Evolutionary conservation across 2,113 vertebrate species (phyloP).

Genomic region (Cephalopterus ornatus): DNA sequence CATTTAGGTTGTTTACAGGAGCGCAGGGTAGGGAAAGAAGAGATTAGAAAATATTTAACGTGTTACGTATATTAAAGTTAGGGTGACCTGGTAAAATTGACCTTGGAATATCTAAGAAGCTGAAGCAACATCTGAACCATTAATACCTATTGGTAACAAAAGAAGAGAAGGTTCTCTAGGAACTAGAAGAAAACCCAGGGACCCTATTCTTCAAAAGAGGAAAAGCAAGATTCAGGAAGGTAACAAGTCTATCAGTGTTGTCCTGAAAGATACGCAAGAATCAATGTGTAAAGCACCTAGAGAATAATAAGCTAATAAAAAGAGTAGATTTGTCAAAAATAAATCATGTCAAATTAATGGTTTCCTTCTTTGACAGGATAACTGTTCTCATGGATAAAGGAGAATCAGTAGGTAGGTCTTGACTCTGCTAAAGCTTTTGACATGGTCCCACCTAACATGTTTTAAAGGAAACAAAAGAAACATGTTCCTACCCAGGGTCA

Average conservation of each 20-base stretch:
- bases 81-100: background rate
- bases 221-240: background rate
- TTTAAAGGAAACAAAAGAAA: background rate
- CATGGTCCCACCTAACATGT: background rate
- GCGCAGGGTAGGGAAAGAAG: background rate
- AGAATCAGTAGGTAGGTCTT: background rate
- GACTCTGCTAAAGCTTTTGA: background rate
- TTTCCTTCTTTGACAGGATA: background rate
- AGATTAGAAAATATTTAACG: background rate
- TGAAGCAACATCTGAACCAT: background rate
- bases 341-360: background rate
- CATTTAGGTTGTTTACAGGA: background rate
- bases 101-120: background rate
- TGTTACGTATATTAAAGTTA: background rate
- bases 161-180: background rate
- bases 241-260: background rate
- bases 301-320: background rate
- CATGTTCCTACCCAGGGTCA: background rate
- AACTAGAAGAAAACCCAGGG: background rate
- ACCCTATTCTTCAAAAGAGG: background rate
- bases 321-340: background rate
- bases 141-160: background rate
- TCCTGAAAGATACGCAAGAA: background rate
- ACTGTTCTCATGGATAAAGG: background rate
- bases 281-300: background rate